Evolutionary conservation across 2,888 invertebrate genomes (phyloP).

Genomic region (Lymantria monacha): DNA sequence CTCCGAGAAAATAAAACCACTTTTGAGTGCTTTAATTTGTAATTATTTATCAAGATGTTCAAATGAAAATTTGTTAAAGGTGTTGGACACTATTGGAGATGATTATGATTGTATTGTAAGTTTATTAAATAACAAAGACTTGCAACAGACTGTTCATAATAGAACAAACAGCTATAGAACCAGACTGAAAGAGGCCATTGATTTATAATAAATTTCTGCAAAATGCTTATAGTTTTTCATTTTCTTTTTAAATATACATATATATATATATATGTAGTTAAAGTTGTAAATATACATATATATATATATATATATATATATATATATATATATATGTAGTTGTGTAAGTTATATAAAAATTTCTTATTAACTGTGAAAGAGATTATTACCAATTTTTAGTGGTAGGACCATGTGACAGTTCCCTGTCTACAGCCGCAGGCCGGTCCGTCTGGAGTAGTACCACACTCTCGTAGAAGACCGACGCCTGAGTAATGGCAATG

Average conservation of each 20-base stretch:
- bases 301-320: no score
- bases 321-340: no score
- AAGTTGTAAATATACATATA: no score
- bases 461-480: no score
- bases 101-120: conserved; percentile 57
- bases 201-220: conserved; percentile 41
- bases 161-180: conserved; percentile 52
- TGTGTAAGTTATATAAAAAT: no score
- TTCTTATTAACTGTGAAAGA: no score
- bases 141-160: conserved; percentile 43
- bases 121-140: conserved; percentile 42
- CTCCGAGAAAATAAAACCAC: conserved; percentile 51
- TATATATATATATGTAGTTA: no score
- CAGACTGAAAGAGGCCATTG: conserved; percentile 55
- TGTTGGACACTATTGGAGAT: conserved; percentile 46
- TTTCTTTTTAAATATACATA: not conserved
- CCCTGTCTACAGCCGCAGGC: no score
- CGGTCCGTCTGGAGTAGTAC: no score
- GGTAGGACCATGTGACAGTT: no score
- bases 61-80: conserved; percentile 47
- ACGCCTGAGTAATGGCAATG: no score
- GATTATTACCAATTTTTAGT: no score
- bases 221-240: not conserved
- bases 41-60: conserved; percentile 59
- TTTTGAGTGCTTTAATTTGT: conserved; percentile 53